These are phyloP conservation scores for Hydroisotoma schaefferi DNA, from an alignment of 2,888 invertebrate species.

Conservation along the genomic window DNA sequence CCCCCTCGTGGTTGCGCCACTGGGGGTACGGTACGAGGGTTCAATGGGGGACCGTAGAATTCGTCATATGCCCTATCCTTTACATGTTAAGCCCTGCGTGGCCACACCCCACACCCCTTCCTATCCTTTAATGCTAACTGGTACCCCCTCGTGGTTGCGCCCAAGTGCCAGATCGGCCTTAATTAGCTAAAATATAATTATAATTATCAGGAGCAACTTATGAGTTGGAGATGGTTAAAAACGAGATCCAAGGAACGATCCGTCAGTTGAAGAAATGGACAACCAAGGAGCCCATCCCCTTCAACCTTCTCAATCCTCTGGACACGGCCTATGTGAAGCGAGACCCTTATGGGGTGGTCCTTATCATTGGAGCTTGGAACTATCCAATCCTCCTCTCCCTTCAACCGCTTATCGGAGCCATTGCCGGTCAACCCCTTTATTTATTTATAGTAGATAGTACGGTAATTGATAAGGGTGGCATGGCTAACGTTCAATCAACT, in stretches of 20 bases:
- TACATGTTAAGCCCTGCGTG: too few species aligned
- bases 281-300: conserved; percentile 27
- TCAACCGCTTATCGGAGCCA: conserved; percentile 69
- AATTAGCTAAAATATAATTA: too few species aligned
- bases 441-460: not conserved
- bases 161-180: too few species aligned
- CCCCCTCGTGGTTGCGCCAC: too few species aligned
- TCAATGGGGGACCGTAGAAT: too few species aligned
- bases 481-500: not conserved
- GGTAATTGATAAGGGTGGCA: not conserved
- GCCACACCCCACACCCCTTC: too few species aligned
- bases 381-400: conserved; percentile 83
- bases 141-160: too few species aligned
- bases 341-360: conserved; percentile 87
- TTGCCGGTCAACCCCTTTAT: conserved; percentile 63
- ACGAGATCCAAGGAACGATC: conserved; percentile 22
- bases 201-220: conserved; percentile 28
- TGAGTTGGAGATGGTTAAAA: conserved; percentile 31
- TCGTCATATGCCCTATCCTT: too few species aligned
- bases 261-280: conserved; percentile 30
- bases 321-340: conserved; percentile 54
- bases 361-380: conserved; percentile 88
- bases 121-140: too few species aligned
- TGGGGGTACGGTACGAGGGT: too few species aligned
- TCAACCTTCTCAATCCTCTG: conserved; percentile 35